These are phyloP conservation scores for Pocillopora verrucosa DNA, from an alignment of 64 coral and sea anemone genomes.

Conservation along the genomic window DNA sequence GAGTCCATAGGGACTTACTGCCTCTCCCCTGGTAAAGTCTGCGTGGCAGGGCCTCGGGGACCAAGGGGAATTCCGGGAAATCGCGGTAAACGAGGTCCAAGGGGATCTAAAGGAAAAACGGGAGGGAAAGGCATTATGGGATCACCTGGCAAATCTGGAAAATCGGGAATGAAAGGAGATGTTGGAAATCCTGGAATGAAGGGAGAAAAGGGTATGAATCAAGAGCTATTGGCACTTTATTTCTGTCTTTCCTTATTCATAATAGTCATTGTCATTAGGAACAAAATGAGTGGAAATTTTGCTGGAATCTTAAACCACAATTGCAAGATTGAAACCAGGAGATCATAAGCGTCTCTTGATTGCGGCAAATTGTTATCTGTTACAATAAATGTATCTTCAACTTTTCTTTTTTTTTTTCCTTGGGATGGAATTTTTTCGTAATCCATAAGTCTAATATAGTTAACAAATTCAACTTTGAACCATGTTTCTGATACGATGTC, in stretches of 20 bases:
- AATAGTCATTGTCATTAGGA: too few species aligned
- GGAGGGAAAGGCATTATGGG: slow-evolving; percentile 25
- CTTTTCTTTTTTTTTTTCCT: too few species aligned
- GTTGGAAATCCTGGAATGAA: slow-evolving; percentile 25
- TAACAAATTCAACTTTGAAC: too few species aligned
- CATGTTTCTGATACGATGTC: too few species aligned
- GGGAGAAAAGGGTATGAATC: slow-evolving; percentile 4
- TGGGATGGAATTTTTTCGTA: too few species aligned
- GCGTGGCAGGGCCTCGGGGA: slow-evolving; percentile 34
- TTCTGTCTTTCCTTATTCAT: background rate
- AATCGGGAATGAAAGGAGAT: slow-evolving; percentile 42
- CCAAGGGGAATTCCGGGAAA: slow-evolving; percentile 17
- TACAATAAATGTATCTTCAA: too few species aligned
- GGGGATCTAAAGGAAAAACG: slow-evolving; percentile 21
- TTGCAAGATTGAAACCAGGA: too few species aligned
- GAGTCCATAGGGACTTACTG: slow-evolving; percentile 9
- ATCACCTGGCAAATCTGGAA: slow-evolving; percentile 34
- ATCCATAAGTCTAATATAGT: too few species aligned
- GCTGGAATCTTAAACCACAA: too few species aligned
- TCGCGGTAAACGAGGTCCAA: slow-evolving; percentile 18
- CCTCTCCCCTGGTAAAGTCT: slow-evolving; percentile 22
- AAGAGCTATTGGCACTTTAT: background rate
- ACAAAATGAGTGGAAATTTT: too few species aligned
- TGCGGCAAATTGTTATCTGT: too few species aligned
- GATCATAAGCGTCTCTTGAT: too few species aligned